Conservation (phyloP, 2,888 invertebrate species). For the Scaptomyza parva region DNA sequence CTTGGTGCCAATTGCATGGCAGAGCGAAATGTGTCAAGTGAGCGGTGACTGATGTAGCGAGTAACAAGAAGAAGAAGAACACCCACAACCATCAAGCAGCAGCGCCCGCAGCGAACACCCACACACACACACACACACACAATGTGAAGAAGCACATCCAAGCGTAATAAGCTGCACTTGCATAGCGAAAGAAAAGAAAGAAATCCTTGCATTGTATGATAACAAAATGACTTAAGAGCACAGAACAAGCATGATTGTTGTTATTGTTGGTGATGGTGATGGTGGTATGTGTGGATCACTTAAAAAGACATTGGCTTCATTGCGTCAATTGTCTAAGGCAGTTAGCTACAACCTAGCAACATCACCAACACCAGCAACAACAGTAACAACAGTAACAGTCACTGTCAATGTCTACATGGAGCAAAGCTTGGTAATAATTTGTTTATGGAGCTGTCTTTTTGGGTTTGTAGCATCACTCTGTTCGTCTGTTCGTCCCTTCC, state of each 20-base stretch:
- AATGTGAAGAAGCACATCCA: constrained; percentile 15
- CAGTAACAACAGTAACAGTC: too few relatives aligned
- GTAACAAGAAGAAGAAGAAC: constrained; percentile 79
- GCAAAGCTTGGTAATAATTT: constrained; percentile 62
- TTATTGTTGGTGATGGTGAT: neutral
- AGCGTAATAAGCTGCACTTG: constrained; percentile 52
- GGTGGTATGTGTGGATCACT: constrained; percentile 32
- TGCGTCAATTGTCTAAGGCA: constrained; percentile 56
- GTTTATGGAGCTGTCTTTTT: constrained; percentile 35
- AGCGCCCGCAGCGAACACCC: neutral
- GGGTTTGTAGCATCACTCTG: neutral
- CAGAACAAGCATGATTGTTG: constrained; percentile 8
- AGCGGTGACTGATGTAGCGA: constrained; percentile 83
- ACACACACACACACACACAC: constrained; percentile 1
- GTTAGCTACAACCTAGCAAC: constrained; percentile 24
- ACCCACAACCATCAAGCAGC: constrained; percentile 12
- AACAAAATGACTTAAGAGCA: constrained; percentile 50
- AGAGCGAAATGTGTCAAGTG: constrained; percentile 82
- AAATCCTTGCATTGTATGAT: constrained; percentile 37
- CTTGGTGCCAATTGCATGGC: constrained; percentile 71
- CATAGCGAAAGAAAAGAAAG: constrained; percentile 16
- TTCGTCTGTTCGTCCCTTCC: neutral
- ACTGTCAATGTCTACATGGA: constrained; percentile 66
- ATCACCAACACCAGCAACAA: too few relatives aligned
- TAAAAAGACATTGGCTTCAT: constrained; percentile 60